Base-by-base conservation (phyloP, 1,140 invertebrate genomes). In the Proctacanthus coquilletti region DNA sequence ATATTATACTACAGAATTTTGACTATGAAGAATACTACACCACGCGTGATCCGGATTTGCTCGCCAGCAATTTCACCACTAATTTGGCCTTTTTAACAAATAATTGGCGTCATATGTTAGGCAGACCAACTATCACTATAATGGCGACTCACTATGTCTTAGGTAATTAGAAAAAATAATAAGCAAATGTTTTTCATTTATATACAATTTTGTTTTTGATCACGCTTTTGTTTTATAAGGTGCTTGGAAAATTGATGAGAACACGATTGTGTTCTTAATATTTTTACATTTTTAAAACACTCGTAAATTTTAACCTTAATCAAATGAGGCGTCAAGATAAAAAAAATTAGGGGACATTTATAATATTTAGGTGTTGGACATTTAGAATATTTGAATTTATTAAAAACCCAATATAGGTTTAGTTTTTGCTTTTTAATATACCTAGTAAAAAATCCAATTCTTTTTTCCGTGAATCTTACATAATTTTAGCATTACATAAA, bases 21-120 rank as follows among this genome's bases (percentile, higher is more conserved):
- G 87, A 92, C 70, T 77, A 80, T 63, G 83, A 86, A 61, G 81
- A 89, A 62, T 87, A 87, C 73, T 92, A 93, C 74, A 82, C 82
- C 57, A 84, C 84, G 53, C 85, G 84, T 57, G 87, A 94, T 71
- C 76, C 80, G 53, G 79, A 80, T 50, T 72, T 93, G 54, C 72
- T 91, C 49, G 80, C 81, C 51, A 83, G 84, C 64, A 88, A 79
- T 64, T 83, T 89, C 60, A 82, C 75, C 49, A 79, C 79, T 48
- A 85, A 86, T 63, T 68, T 94, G 61, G 82, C 84, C 50, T 92
- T 92, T 68, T 75, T 94, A 60, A 84, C 83, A 60, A 88, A 85
- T 72, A 87, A 81, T 65, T 94, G 88, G 88, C 83, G 78, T 60
- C 77, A 84, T 64, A 80, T 83, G 74, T 74, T 89, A 52, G 87